Percentiles rank a stretch among this genome's conserved stretches.
Conservation (phyloP, 2,888 invertebrate genomes). For the Drosophila tanythrix region DNA sequence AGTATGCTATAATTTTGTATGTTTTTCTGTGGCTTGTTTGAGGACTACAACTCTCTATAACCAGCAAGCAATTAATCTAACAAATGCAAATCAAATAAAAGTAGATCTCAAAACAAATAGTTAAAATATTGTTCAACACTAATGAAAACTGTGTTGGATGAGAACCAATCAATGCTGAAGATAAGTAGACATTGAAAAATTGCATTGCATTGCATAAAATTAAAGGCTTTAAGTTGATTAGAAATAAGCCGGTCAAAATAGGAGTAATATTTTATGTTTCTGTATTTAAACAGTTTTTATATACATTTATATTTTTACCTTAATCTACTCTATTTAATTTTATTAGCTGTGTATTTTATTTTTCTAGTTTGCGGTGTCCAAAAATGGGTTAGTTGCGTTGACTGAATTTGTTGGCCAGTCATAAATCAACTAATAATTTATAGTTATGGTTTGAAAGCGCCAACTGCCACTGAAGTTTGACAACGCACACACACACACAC, state of each 20-base stretch:
- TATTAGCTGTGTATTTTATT: not conserved
- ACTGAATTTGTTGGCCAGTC: not conserved
- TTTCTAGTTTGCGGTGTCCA: not conserved
- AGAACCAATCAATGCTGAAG: not conserved
- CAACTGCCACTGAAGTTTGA: constrained; percentile 18
- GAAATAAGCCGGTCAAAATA: not conserved
- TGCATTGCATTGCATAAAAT: not conserved
- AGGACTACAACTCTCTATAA: not conserved
- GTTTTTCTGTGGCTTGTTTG: not conserved
- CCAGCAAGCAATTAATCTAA: not conserved
- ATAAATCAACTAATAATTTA: constrained; percentile 3
- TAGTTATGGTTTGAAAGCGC: not conserved
- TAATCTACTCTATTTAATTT: accelerated
- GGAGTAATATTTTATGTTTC: accelerated
- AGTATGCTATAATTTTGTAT: not conserved
- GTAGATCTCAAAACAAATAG: not conserved
- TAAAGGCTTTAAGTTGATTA: not conserved
- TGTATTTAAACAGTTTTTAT: not conserved
- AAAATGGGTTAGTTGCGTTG: constrained; percentile 3
- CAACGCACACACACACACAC: not conserved
- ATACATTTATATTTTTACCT: accelerated
- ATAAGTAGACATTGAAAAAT: not conserved
- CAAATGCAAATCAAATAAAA: too few species aligned
- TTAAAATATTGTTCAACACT: not conserved
- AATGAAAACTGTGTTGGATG: not conserved